A percentile compares a stretch with the other conserved stretches of the same genome.
phyloP scores from a whole-genome alignment of 1,140 invertebrate species.

The Myzus persicae region DNA sequence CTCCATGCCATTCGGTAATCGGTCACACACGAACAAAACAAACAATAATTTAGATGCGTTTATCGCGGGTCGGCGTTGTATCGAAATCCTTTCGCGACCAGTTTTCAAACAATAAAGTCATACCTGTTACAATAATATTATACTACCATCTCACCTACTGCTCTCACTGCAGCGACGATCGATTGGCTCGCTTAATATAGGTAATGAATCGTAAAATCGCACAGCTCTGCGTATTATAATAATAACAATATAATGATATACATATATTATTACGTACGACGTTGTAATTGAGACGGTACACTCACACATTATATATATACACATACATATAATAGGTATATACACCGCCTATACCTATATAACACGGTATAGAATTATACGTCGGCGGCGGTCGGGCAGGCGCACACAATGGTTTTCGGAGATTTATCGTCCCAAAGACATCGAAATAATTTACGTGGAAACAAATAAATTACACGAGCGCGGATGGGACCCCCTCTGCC shows the following conservation, averaged over 20 bases:
- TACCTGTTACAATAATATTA: no score
- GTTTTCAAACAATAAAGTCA: no score
- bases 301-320: no score
- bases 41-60: background rate
- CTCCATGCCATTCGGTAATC: no score
- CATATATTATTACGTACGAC: background rate
- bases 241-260: background rate
- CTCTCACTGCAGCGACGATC: background rate
- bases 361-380: background rate
- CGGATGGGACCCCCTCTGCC: constrained; percentile 17
- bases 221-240: background rate
- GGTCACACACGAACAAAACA: background rate
- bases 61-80: background rate
- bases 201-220: background rate
- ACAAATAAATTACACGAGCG: constrained; percentile 53
- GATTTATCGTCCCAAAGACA: constrained; percentile 54
- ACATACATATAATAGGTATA: background rate
- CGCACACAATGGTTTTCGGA: constrained; percentile 56
- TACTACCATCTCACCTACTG: no score
- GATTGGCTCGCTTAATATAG: background rate
- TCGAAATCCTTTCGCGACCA: background rate
- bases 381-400: constrained; percentile 3
- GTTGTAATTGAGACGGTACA: constrained; percentile 29
- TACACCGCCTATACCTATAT: background rate
- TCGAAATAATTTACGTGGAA: constrained; percentile 57